Conservation (phyloP, 2,797 vertebrate species). For the Acipenser transmontanus region DNA sequence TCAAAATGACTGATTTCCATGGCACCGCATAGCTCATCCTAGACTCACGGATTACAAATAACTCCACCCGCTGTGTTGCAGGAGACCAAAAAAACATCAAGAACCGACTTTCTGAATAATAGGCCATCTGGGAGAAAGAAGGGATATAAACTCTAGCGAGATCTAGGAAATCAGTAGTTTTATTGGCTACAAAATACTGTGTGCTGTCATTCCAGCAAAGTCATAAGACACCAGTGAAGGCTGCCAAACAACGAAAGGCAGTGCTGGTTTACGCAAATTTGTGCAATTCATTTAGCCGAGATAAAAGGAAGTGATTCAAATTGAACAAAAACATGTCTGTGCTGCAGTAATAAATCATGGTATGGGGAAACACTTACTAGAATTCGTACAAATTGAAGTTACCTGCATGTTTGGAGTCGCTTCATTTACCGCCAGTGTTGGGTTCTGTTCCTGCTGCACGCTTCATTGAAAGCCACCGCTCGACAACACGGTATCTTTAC, state of each 20-base stretch:
- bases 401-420: slow-evolving; percentile 16
- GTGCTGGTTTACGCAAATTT: slow-evolving; percentile 30
- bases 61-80: slow-evolving; percentile 32
- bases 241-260: slow-evolving; percentile 38
- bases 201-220: slow-evolving; percentile 33
- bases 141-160: slow-evolving; percentile 19
- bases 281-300: slow-evolving; percentile 32
- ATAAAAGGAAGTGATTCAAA: slow-evolving; percentile 36
- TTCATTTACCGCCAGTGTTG: slow-evolving; percentile 29
- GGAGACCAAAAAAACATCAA: slow-evolving; percentile 26
- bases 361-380: slow-evolving; percentile 21
- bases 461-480: slow-evolving; percentile 15
- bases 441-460: slow-evolving; percentile 22
- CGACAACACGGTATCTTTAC: not conserved
- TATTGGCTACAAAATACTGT: slow-evolving; percentile 30
- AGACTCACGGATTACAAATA: slow-evolving; percentile 30
- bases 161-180: slow-evolving; percentile 37
- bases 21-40: slow-evolving; percentile 18
- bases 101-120: slow-evolving; percentile 22
- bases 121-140: slow-evolving; percentile 26
- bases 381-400: not conserved
- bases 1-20: slow-evolving; percentile 34
- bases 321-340: slow-evolving; percentile 49
- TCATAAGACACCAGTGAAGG: slow-evolving; percentile 29
- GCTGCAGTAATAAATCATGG: slow-evolving; percentile 39